Evolutionary conservation across 2,888 invertebrate genomes (phyloP).

Genomic region (Drosophila subquinaria): DNA sequence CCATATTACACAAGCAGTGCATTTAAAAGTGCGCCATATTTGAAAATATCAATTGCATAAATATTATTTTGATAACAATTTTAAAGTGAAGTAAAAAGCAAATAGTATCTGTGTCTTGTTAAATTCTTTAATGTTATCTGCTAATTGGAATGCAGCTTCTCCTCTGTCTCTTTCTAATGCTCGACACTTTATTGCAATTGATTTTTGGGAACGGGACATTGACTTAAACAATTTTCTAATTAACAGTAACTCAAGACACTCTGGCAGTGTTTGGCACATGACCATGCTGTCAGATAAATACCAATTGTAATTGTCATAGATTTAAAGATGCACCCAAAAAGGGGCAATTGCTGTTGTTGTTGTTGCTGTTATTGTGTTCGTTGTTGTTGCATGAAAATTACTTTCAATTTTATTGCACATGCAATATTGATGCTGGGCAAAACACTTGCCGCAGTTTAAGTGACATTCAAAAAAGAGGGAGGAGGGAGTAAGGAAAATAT

Average conservation of each 20-base stretch:
- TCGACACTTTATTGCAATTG: constrained; percentile 16
- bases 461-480: constrained; percentile 23
- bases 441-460: constrained; percentile 38
- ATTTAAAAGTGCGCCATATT: neutral
- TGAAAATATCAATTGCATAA: neutral
- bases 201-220: neutral
- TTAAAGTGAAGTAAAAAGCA: too few species aligned
- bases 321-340: constrained; percentile 39
- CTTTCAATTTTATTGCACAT: constrained; percentile 69
- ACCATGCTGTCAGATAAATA: constrained; percentile 59
- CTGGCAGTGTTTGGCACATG: constrained; percentile 26
- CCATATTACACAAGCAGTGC: neutral
- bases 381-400: constrained; percentile 46
- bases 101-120: neutral
- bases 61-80: neutral
- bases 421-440: constrained; percentile 60
- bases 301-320: constrained; percentile 70
- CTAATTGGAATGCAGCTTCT: neutral
- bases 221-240: constrained; percentile 66
- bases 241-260: constrained; percentile 67
- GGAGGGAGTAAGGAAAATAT: neutral
- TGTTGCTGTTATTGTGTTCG: constrained; percentile 16
- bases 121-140: neutral
- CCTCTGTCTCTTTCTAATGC: neutral
- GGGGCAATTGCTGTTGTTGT: constrained; percentile 3